Percentiles rank a stretch among this genome's conserved stretches.
Evolutionary conservation across 2,888 invertebrate genomes (phyloP).

Genomic region (Linnaemya tessellans): DNA sequence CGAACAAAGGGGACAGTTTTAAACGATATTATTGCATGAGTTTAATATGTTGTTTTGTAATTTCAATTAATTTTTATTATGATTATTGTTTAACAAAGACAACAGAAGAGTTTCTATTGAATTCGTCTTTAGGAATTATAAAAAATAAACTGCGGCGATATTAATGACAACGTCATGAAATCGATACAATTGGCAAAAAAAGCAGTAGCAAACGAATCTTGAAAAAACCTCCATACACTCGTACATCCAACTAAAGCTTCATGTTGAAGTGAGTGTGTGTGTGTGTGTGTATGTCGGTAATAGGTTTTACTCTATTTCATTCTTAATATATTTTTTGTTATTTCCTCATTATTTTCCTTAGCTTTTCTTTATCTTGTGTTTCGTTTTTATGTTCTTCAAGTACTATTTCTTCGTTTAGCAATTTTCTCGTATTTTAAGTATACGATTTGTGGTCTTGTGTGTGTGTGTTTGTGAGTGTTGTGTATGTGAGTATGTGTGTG

Average conservation of each 20-base stretch:
- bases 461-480: constrained; percentile 37
- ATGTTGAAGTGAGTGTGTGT: neutral
- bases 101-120: constrained; percentile 23
- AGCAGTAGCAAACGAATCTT: constrained; percentile 29
- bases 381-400: constrained; percentile 25
- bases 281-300: constrained; percentile 26
- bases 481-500: constrained; percentile 15
- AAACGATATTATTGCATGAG: constrained; percentile 15
- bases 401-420: constrained; percentile 26
- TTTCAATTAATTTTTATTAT: constrained; percentile 21
- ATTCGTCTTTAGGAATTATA: constrained; percentile 2
- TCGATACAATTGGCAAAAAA: constrained; percentile 74
- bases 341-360: constrained; percentile 20
- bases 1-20: neutral
- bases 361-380: neutral
- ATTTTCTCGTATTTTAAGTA: constrained; percentile 49
- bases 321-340: constrained; percentile 8
- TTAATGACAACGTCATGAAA: constrained; percentile 69
- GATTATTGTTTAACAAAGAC: neutral
- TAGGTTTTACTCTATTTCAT: constrained; percentile 9
- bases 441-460: constrained; percentile 32
- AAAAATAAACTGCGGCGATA: constrained; percentile 6
- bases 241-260: neutral
- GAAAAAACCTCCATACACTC: constrained; percentile 3
- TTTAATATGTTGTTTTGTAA: constrained; percentile 13